Base-by-base conservation (phyloP, 2,113 vertebrate genomes). In the Microtus richardsoni region DNA sequence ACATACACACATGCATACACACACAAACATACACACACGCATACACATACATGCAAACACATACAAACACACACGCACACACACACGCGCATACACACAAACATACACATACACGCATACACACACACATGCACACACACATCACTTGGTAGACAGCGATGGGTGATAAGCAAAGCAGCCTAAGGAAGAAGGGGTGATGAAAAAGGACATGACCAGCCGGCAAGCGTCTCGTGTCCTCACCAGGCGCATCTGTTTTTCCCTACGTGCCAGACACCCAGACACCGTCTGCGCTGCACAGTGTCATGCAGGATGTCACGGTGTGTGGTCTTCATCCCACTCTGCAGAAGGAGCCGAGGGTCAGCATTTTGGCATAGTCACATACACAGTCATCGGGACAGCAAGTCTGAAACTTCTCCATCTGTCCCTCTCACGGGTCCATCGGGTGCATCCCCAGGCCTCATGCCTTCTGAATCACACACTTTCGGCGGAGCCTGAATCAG, bases 381-480 rank as follows among this genome's bases (percentile, higher is more conserved):
- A 4, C 74, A 19, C 68, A 47, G 12, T 26, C 28, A 44, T 58
- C 22, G 75, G 66, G 36, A 7, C n/a, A 73, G 44, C 54, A 73
- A 47, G 39, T 28, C 2, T 39, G 41, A 79, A 89, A 74, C 26
- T 47, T 47, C 58, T 70, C 60, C 75, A 28, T 33, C 83, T 10
- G n/a, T 70, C n/a, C 80, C 66, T 66, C 90, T 33, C 13, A 26
- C 1, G 11, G 52, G 21, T 33, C 26, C 13, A 17, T n/a, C 17
- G 3, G 16, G 52, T 17, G 0, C 5, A 22, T n/a, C 28, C 2
- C 66, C 70, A 66, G 88, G 62, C 41, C 7, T 36, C 2, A 0
- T 7, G 22, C 21, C 0, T 7, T 47, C n/a, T 52, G 49, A 52
- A 52, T 52, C 49, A 52, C 49, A 52, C 49, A 52, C 49, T 52